A percentile compares a stretch with the other conserved stretches of the same genome.
Evolutionary conservation across 1,140 invertebrate genomes (phyloP).

Genomic region (Melitaea cinxia): DNA sequence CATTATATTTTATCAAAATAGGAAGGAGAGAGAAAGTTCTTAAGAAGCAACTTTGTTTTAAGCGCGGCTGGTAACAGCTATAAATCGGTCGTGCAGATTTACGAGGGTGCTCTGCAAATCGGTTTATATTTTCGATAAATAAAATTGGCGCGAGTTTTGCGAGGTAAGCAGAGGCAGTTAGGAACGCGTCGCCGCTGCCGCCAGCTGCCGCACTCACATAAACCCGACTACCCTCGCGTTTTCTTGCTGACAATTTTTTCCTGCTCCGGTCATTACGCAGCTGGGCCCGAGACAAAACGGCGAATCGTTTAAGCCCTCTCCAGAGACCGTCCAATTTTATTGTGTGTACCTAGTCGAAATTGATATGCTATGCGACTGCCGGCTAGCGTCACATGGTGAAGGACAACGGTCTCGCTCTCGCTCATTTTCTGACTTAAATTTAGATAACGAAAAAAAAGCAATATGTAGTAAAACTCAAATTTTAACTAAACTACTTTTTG

Average conservation of each 20-base stretch:
- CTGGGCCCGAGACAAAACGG: slow-evolving; percentile 81
- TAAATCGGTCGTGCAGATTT: slow-evolving; percentile 76
- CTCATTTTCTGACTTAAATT: slow-evolving; percentile 49
- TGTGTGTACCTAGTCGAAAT: slow-evolving; percentile 79
- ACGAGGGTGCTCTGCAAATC: slow-evolving; percentile 77
- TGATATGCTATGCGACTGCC: slow-evolving; percentile 76
- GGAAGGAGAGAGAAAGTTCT: slow-evolving; percentile 46
- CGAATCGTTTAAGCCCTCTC: slow-evolving; percentile 81
- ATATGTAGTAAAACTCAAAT: not conserved
- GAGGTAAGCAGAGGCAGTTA: slow-evolving; percentile 80
- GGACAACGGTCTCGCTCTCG: slow-evolving; percentile 24
- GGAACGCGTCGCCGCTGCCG: slow-evolving; percentile 66
- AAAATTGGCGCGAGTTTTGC: slow-evolving; percentile 81
- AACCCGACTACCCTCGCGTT: slow-evolving; percentile 78
- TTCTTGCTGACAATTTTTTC: slow-evolving; percentile 82
- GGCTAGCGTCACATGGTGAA: slow-evolving; percentile 46
- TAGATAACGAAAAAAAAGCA: not conserved
- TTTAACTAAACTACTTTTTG: no score
- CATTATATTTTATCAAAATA: slow-evolving; percentile 8
- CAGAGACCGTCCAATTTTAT: slow-evolving; percentile 80
- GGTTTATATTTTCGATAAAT: slow-evolving; percentile 82
- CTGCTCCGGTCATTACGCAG: slow-evolving; percentile 78
- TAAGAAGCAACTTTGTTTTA: slow-evolving; percentile 66
- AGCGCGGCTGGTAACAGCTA: slow-evolving; percentile 71
- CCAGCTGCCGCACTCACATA: slow-evolving; percentile 77